phyloP scores from a whole-genome alignment of 2,797 vertebrate species.

The Amazonetta brasiliensis region DNA sequence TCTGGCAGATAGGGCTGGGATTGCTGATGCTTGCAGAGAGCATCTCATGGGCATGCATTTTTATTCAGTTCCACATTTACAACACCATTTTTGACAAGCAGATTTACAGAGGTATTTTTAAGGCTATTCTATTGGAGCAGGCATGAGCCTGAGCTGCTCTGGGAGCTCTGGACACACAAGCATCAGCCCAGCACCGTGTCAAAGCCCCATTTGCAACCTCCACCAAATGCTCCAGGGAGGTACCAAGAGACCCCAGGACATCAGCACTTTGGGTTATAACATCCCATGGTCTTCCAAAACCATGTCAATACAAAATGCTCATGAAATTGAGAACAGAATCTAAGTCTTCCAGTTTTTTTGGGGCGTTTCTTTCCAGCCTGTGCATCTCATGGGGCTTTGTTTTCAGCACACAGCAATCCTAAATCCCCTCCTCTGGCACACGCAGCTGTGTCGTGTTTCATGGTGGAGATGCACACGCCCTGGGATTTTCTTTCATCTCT shows the following conservation, averaged over 20 bases:
- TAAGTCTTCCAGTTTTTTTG: neutral
- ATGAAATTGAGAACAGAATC: neutral
- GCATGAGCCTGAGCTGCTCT: neutral
- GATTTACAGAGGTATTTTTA: neutral
- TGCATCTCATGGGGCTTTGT: neutral
- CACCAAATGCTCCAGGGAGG: no score
- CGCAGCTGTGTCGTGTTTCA: neutral
- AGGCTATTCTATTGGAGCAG: neutral
- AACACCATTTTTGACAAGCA: neutral
- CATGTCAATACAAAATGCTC: neutral
- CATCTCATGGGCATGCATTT: accelerated
- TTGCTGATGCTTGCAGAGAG: neutral
- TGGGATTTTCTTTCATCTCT: neutral
- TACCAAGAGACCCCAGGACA: neutral
- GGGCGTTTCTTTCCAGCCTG: neutral
- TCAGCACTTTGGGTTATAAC: neutral
- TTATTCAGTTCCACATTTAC: neutral
- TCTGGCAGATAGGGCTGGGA: neutral
- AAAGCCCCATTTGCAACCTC: neutral
- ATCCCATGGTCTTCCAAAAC: neutral
- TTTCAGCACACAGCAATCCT: neutral
- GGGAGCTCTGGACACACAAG: neutral
- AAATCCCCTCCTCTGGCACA: neutral
- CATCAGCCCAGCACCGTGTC: neutral
- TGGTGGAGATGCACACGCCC: neutral